Evolutionary conservation across 2,888 invertebrate genomes (phyloP).

Genomic region (Ormyrus rosae): DNA sequence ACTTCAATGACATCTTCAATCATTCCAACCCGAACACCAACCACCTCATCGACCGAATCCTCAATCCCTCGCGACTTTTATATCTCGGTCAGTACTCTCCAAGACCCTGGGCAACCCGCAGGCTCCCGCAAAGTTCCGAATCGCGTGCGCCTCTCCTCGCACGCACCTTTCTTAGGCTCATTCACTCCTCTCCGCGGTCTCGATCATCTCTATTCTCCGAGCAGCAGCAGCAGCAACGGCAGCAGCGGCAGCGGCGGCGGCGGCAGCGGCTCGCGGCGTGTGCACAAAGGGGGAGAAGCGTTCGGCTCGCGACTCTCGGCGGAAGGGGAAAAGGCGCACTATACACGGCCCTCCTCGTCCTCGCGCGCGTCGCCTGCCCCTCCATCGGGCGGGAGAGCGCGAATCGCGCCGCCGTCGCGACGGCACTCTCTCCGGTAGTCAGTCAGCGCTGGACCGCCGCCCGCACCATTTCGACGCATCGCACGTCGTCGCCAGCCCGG

Average conservation of each 20-base stretch:
- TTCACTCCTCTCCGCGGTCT: constrained; percentile 36
- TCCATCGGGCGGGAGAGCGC: constrained; percentile 24
- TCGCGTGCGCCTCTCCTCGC: background rate
- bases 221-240: background rate
- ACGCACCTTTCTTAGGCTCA: constrained; percentile 23
- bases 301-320: constrained; percentile 23
- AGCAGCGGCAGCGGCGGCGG: background rate
- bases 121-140: too few species aligned
- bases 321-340: constrained; percentile 53
- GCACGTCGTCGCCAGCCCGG: constrained; percentile 26
- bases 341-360: constrained; percentile 49
- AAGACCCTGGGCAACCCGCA: too few species aligned
- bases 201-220: background rate
- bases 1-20: too few species aligned
- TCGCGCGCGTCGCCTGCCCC: constrained; percentile 43
- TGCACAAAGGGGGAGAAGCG: constrained; percentile 19
- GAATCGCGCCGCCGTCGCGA: constrained; percentile 69
- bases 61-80: too few species aligned
- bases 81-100: too few species aligned
- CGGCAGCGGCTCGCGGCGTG: background rate
- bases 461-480: constrained; percentile 66
- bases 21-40: too few species aligned
- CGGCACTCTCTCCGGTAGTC: constrained; percentile 71
- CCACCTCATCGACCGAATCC: too few species aligned
- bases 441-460: constrained; percentile 76